Percentiles rank a stretch among this genome's conserved stretches.
These are phyloP conservation scores for Parelbella ahira DNA, from an alignment of 2,888 invertebrate species.

Conservation along the genomic window DNA sequence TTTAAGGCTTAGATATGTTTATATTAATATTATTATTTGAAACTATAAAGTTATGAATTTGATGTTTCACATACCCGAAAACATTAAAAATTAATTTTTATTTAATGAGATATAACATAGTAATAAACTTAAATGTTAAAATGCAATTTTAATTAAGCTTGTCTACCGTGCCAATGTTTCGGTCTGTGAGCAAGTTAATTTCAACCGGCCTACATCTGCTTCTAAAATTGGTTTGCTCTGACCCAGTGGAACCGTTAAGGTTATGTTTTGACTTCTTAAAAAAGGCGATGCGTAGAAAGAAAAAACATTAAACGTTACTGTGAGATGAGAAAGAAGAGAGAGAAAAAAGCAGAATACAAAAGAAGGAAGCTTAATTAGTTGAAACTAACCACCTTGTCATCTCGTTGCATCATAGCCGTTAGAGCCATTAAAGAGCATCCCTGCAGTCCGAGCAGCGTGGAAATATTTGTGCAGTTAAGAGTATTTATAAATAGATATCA, in stretches of 20 bases:
- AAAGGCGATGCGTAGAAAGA: background rate
- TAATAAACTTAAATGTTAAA: no score
- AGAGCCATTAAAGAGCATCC: conserved; percentile 58
- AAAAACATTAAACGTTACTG: background rate
- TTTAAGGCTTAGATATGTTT: no score
- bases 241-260: conserved; percentile 13
- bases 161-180: no score
- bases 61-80: no score
- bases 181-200: background rate
- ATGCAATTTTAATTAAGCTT: no score
- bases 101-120: no score
- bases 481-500: conserved; percentile 34
- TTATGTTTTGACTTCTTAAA: conserved; percentile 17
- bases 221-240: conserved; percentile 16
- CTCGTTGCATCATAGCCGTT: conserved; percentile 75
- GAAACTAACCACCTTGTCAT: conserved; percentile 68
- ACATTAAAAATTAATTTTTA: no score
- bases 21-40: no score
- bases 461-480: conserved; percentile 43
- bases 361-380: conserved; percentile 30
- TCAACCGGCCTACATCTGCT: conserved; percentile 7
- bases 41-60: no score
- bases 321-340: conserved; percentile 1
- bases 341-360: conserved; percentile 42
- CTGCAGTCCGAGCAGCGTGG: conserved; percentile 61